A percentile compares a stretch with the other conserved stretches of the same genome.
phyloP scores from a whole-genome alignment of 2,113 vertebrate genomes.

The Danionella cerebrum region DNA sequence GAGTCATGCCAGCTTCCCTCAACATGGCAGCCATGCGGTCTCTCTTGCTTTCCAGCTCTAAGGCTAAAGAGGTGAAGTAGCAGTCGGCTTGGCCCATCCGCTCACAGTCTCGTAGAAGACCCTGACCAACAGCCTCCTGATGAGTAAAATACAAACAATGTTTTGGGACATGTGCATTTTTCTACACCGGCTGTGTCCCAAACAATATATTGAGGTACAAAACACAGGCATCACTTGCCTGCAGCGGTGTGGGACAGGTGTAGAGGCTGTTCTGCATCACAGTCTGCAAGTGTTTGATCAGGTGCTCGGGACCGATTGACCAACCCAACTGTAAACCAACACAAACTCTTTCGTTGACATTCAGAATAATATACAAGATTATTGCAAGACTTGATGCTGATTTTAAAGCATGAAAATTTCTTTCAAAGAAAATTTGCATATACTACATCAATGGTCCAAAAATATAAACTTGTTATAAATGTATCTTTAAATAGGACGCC shows the following conservation, averaged over 20 bases:
- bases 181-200: too few relatives aligned
- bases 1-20: conserved; percentile 72
- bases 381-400: too few relatives aligned
- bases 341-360: too few relatives aligned
- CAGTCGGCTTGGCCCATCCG: conserved; percentile 81
- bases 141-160: neutral
- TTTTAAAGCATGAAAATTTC: too few relatives aligned
- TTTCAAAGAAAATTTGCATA: too few relatives aligned
- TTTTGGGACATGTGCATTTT: too few relatives aligned
- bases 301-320: conserved; percentile 81
- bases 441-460: too few relatives aligned
- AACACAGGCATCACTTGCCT: conserved; percentile 57
- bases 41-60: conserved; percentile 80
- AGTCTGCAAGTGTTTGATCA: conserved; percentile 91
- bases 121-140: conserved; percentile 88
- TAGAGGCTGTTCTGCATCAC: conserved; percentile 88
- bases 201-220: too few relatives aligned
- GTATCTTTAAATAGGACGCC: too few relatives aligned
- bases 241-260: conserved; percentile 85
- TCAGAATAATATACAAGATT: too few relatives aligned
- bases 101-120: conserved; percentile 70
- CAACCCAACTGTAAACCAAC: conserved; percentile 79
- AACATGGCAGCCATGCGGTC: conserved; percentile 78
- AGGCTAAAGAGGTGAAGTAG: conserved; percentile 81
- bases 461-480: too few relatives aligned